Base-by-base conservation (phyloP, 2,888 invertebrate species). In the Hypomecis punctinalis region DNA sequence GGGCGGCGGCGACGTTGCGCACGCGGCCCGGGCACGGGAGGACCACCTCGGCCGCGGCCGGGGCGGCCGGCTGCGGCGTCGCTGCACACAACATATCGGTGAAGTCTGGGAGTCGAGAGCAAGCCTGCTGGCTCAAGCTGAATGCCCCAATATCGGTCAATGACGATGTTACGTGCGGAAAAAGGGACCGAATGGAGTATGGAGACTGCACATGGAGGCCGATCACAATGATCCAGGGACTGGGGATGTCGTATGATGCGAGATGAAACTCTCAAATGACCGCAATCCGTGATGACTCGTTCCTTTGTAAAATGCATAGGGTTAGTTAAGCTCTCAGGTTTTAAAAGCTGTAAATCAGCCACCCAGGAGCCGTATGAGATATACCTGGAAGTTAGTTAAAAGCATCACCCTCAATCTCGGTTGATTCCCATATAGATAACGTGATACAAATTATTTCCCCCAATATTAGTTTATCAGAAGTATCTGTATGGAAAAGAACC, bases 21-120 rank as follows among this genome's bases (percentile, higher is more conserved):
- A 93, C 91, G 74, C 83, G 84, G 75, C 93, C 93, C 65, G 93
- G 91, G 68, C 90, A 85, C 51, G 93, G 93, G 75, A 89, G 79
- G 75, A 93, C 91, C 70, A 82, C 81, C 70, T 79, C 84, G 60
- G 88, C 88, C 47, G 83, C 84, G 64, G 80, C 78, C 66, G 83
- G 80, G 55, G 81, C 73, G 66, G 69, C 68, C 7, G 43, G 47
- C 49, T 45, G 45, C 52, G 65, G 47, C 81, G 75, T 52, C 45
- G 67, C 72, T 70, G 69, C 49, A 66, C 66, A 72, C 48, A 72
- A 70, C 69, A 68, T 63, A 35, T 63, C 61, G 63, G 51, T 68
- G 52, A 69, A 39, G 56, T 11, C 58, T 48, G 49, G 59, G 33
- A 57, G 40, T 39, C 10, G 37, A 59, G 33, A 57, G 40, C 42